phyloP scores from a whole-genome alignment of 1,140 invertebrate genomes.

The Drosophila funebris region DNA sequence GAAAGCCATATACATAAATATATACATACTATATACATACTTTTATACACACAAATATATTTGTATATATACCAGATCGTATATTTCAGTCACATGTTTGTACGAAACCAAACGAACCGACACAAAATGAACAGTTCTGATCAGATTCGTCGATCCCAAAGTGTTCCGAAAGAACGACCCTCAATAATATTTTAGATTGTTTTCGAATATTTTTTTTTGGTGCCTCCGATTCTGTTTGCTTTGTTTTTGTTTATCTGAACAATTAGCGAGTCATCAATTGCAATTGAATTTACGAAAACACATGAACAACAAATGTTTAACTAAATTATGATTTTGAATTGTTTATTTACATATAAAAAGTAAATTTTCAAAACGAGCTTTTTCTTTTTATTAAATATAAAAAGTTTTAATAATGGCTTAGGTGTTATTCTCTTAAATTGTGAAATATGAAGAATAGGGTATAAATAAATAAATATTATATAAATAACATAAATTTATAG shows the following conservation, averaged over 20 bases:
- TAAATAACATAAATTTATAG: neutral
- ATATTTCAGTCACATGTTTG: constrained; percentile 56
- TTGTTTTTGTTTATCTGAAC: constrained; percentile 48
- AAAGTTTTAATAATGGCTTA: too few species aligned
- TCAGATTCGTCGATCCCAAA: constrained; percentile 14
- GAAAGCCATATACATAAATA: constrained; percentile 11
- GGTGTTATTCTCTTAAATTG: too few species aligned
- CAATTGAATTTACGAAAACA: constrained; percentile 17
- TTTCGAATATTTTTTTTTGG: neutral
- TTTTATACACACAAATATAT: too few species aligned
- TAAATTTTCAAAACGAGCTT: neutral
- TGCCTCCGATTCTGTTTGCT: neutral
- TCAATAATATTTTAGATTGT: constrained; percentile 24
- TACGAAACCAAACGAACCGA: constrained; percentile 20
- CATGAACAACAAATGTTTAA: constrained; percentile 14
- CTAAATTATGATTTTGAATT: constrained; percentile 9
- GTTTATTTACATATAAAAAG: constrained; percentile 22
- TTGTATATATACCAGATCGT: constrained; percentile 1
- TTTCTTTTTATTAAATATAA: neutral
- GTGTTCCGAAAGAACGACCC: constrained; percentile 4
- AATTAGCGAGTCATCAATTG: constrained; percentile 57
- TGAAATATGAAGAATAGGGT: too few species aligned
- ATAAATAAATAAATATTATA: too few species aligned
- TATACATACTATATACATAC: neutral
- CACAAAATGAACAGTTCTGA: constrained; percentile 8